These are phyloP conservation scores for Slavum lentiscoides DNA, from an alignment of 2,888 invertebrate genomes.

Conservation along the genomic window DNA sequence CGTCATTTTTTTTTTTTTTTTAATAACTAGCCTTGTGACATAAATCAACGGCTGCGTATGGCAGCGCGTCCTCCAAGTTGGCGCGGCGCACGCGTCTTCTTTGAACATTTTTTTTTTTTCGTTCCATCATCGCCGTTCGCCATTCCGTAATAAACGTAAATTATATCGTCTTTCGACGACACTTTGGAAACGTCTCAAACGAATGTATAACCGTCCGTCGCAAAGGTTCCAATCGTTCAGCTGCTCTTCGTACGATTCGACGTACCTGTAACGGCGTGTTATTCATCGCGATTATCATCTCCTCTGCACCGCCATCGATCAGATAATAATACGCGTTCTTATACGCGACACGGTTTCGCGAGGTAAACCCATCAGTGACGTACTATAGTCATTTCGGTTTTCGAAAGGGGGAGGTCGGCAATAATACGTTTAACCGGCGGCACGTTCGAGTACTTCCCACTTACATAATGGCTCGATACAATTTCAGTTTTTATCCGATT, in stretches of 20 bases:
- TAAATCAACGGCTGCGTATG: slow-evolving; percentile 26
- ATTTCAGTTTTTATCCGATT: no score
- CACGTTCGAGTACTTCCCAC: no score
- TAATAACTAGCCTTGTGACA: slow-evolving; percentile 50
- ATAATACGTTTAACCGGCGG: no score
- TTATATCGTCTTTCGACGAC: not conserved
- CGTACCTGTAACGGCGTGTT: not conserved
- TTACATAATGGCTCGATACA: no score
- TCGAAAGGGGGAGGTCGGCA: no score
- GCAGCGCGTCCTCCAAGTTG: slow-evolving; percentile 16
- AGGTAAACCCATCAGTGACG: no score
- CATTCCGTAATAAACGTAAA: not conserved
- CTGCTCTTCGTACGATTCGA: not conserved
- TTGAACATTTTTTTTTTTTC: not conserved
- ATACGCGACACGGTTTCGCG: no score
- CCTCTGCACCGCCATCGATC: no score
- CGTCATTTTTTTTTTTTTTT: slow-evolving; percentile 18
- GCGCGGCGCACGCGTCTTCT: not conserved
- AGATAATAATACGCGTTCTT: no score
- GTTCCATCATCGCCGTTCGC: not conserved
- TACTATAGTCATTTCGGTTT: no score
- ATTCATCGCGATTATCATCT: no score
- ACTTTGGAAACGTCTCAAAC: not conserved
- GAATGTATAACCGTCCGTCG: not conserved
- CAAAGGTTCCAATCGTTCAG: not conserved